Evolutionary conservation across 1,140 invertebrate species (phyloP).

Genomic region (Saccostrea echinata): DNA sequence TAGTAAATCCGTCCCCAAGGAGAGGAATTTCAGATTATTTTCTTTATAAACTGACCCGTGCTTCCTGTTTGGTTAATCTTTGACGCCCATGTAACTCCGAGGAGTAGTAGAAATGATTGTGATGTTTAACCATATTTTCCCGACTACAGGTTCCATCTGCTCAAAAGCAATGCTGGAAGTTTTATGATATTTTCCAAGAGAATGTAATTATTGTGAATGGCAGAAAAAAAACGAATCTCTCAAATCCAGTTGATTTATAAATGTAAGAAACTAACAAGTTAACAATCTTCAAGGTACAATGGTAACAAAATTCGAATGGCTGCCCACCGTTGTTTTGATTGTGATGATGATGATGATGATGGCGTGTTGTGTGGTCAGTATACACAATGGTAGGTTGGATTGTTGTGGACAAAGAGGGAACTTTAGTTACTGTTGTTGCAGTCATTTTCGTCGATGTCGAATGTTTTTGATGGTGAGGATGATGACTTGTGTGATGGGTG

Average conservation of each 20-base stretch:
- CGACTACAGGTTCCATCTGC: background rate
- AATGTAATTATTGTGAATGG: no score
- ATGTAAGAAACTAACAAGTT: background rate
- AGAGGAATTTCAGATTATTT: background rate
- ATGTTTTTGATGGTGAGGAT: background rate
- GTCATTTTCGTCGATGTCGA: no score
- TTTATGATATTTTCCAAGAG: no score
- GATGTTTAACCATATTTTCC: background rate
- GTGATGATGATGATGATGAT: background rate
- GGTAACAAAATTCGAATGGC: no score
- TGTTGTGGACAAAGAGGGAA: background rate
- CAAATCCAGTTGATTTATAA: no score
- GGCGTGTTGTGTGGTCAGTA: background rate
- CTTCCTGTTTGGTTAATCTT: background rate
- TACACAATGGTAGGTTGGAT: background rate
- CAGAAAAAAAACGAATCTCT: no score
- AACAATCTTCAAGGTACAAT: background rate
- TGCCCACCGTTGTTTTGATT: background rate
- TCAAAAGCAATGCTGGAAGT: background rate
- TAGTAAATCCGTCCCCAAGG: background rate
- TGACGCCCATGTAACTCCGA: background rate
- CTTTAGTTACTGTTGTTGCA: background rate
- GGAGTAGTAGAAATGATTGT: background rate
- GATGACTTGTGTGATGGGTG: background rate
- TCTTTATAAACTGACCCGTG: background rate